Conservation (phyloP, 2,888 invertebrate species). For the Aphrophora alni region DNA sequence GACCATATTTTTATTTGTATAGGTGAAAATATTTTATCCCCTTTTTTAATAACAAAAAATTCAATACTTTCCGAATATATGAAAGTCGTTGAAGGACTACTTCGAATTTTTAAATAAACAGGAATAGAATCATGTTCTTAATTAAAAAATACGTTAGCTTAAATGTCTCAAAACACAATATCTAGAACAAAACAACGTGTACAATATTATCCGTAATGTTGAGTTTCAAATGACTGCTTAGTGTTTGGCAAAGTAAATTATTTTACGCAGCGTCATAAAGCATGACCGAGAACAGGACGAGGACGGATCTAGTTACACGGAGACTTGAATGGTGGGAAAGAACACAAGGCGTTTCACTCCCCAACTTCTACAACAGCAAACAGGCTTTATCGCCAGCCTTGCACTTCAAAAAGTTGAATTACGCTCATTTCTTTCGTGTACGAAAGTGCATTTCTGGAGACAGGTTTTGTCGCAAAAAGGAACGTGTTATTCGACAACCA, state of each 20-base stretch:
- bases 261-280: neutral
- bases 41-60: no score
- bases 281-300: conserved; percentile 1
- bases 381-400: neutral
- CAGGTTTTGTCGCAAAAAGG: neutral
- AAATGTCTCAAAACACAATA: no score
- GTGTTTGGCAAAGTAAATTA: neutral
- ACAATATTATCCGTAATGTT: no score
- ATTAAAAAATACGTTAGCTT: no score
- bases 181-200: no score
- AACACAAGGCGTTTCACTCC: neutral
- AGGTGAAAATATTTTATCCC: no score
- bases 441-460: neutral
- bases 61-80: no score
- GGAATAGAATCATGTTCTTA: no score
- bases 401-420: neutral
- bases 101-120: no score
- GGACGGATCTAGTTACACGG: neutral
- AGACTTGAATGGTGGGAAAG: conserved; percentile 2
- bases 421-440: neutral
- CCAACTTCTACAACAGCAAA: neutral
- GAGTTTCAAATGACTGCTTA: no score
- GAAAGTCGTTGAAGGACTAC: no score
- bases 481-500: neutral
- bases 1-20: no score